Conservation (phyloP, 37 sponge, comb jelly and placozoan genomes). For the Halisarca cf. caerulea region DNA sequence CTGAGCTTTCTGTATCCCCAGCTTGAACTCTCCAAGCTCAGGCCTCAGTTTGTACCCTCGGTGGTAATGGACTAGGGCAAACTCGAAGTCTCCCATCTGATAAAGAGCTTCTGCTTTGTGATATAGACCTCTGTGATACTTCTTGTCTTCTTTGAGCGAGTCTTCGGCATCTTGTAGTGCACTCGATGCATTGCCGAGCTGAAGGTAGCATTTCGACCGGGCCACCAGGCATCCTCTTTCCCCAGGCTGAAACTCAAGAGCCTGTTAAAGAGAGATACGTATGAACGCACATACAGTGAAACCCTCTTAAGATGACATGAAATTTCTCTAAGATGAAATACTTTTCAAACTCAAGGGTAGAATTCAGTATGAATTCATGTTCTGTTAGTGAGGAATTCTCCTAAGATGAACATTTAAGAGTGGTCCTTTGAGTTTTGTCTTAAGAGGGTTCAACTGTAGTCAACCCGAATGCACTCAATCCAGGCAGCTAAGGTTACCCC, state of each 20-base stretch:
- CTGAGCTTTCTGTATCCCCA: slow-evolving; percentile 96
- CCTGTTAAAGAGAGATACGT: no score
- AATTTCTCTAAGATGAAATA: no score
- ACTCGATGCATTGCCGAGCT: slow-evolving; percentile 71
- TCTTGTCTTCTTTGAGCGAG: slow-evolving; percentile 84
- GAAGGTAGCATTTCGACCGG: slow-evolving; percentile 90
- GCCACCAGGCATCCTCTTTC: slow-evolving; percentile 83
- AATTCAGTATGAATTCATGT: no score
- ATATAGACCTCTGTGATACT: slow-evolving; percentile 78
- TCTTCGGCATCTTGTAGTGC: slow-evolving; percentile 93
- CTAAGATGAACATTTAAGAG: no score
- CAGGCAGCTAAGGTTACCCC: no score
- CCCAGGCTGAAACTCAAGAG: slow-evolving; percentile 87
- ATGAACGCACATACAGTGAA: no score
- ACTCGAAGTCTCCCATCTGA: slow-evolving; percentile 96
- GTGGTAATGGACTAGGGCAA: slow-evolving; percentile 93
- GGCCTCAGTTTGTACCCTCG: slow-evolving; percentile 93
- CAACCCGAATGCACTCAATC: no score
- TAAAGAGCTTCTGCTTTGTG: slow-evolving; percentile 95
- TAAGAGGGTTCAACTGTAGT: no score
- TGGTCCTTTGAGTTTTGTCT: no score
- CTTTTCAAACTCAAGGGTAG: no score
- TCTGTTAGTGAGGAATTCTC: no score
- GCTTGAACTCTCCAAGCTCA: slow-evolving; percentile 87
- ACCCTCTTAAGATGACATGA: no score